Conservation (phyloP, 2,888 invertebrate genomes). For the Empis livida region DNA sequence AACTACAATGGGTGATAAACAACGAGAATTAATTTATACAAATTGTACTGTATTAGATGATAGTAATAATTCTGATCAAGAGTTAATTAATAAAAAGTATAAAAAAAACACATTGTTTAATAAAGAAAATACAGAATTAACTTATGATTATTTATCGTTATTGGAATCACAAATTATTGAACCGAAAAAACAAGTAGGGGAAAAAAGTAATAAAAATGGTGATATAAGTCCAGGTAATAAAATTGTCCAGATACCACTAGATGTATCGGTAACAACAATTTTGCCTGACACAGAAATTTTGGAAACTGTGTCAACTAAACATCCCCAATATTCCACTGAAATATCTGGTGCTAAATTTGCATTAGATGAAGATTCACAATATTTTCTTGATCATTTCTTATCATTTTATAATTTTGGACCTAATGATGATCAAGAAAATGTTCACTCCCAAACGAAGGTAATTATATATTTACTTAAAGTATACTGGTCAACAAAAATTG, state of each 20-base stretch:
- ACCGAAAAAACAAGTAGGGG: constrained; percentile 9
- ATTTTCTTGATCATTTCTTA: too few relatives aligned
- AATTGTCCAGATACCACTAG: background rate
- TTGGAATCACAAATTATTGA: constrained; percentile 28
- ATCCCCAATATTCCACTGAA: too few relatives aligned
- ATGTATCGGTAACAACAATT: background rate
- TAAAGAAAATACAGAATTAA: constrained; percentile 27
- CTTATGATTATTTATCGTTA: constrained; percentile 24
- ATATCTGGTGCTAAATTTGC: too few relatives aligned
- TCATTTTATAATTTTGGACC: too few relatives aligned
- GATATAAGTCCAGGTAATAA: background rate
- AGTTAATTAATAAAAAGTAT: constrained; percentile 23
- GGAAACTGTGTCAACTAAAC: too few relatives aligned
- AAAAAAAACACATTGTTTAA: constrained; percentile 29
- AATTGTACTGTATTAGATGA: constrained; percentile 43
- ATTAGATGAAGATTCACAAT: too few relatives aligned
- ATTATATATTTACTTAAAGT: background rate
- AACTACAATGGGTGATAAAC: constrained; percentile 42
- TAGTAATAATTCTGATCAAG: constrained; percentile 15
- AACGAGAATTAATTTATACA: constrained; percentile 46
- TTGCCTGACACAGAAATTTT: background rate
- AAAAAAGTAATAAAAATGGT: background rate
- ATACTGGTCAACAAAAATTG: too few relatives aligned
- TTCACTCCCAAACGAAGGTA: background rate
- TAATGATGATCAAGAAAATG: too few relatives aligned